Evolutionary conservation across 2,888 invertebrate genomes (phyloP), one percentile per base, ranked within the genome.

Genomic region (Hesperia comma): DNA sequence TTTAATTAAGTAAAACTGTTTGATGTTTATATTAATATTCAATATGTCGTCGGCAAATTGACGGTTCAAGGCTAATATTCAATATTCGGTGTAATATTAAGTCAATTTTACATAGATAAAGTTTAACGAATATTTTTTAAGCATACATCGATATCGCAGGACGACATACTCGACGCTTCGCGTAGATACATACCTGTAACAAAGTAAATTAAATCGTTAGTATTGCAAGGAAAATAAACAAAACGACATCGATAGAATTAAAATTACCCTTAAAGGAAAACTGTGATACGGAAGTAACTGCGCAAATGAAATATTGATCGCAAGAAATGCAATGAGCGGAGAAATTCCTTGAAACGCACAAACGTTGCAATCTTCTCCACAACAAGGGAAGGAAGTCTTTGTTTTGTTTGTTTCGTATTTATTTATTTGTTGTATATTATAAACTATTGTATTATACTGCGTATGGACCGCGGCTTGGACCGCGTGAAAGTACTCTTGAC

Each of bases 131-230:
- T 26, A 26, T 26, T 26, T 26, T 26, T 5, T 26, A 26, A 26
- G 26, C 26, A 26, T 26, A 26, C 26, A 26, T 26, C 26, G 5
- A 26, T 26, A 26, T 26, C 5, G 26, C 26, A 26, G 26, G 26
- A 26, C 26, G 26, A 26, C 26, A 26, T 1, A 37, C 12, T 37
- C 37, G 10, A 10, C 33, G 33, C 37, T 12, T 37, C 12, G 37
- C 19, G 49, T 4, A 41, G 21, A 19, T 53, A 66, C 66, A 43
- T 75, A 76, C 75, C 75, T 76, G 76, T 55, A 76, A 75, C 69
- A 75, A 71, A 67, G 68, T 62, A 72, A 69, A 68, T 64, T 41
- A 67, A 70, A 61, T 37, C 17, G 19, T 68, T 46, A 56, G 56
- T 58, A 70, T 58, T 60, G 60, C 15, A 54, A 41, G 66, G 66